Evolutionary conservation across 2,888 invertebrate genomes (phyloP), one percentile per base, ranked within the genome.

Genomic region (Xestia rhomboidea): DNA sequence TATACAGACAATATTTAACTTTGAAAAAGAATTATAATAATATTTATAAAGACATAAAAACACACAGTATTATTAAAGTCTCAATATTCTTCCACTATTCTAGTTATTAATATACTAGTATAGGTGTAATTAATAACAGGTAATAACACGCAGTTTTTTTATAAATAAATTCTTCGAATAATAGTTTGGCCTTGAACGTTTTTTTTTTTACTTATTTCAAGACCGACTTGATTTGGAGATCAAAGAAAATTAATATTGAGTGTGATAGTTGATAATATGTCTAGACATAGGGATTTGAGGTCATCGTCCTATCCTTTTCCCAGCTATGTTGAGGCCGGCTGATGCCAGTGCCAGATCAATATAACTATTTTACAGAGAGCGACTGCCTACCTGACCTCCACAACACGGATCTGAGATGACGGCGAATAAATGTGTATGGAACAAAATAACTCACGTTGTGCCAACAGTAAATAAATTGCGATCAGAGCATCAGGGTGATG

Each of bases 161-260:
- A n/a, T 1, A 18, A 21, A 21, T 46, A 64, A 44, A 54, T 64
- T 49, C 18, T 38, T 51, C 1, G 24, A 64, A 49, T 27, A 24
- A 41, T 21, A 38, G n/a, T n/a, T 1, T 15, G 21, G 13, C 51
- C 82, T 46, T 82, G 62, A 76, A 41, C 63, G 21, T 4, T 44
- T 63, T 82, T 30, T 81, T n/a, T 77, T 34, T 77, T 46, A 57
- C 13, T 18, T 24, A 1, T 21, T 87, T 92, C 92, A 87, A 94
- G 93, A 93, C 90, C 87, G 93, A 94, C 92, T 95, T 93, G 62
- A 92, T 94, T 51, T 62, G 10, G 44, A 27, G 18, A 62, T 27
- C 27, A 63, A n/a, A 51, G 4, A 27, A 27, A 44, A 44, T 0
- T 15, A 38, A 3, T 3, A 46, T 49, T 11, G 18, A 3, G 51